phyloP scores from a whole-genome alignment of 2,113 vertebrate species.

The Ceratotherium simum region DNA sequence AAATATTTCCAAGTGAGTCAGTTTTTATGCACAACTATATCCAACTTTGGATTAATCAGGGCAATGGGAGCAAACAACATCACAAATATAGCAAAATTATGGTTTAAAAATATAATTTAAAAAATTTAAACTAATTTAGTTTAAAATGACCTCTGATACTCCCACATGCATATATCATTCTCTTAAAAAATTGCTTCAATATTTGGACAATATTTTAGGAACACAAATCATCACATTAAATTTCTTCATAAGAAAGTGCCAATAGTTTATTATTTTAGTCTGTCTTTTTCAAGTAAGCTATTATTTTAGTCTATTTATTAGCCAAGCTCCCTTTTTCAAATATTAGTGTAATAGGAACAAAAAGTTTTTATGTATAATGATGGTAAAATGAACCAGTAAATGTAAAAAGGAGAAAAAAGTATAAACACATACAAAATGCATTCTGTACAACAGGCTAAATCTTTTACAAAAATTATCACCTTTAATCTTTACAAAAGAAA shows the following conservation, averaged over 20 bases:
- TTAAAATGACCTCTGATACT: conserved; percentile 1
- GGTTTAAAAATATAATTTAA: not conserved
- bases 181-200: conserved; percentile 21
- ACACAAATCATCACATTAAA: not conserved
- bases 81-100: not conserved
- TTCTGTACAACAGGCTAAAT: not conserved
- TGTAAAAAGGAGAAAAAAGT: not conserved
- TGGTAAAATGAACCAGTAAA: not conserved
- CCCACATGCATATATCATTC: not conserved
- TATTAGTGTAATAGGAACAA: not conserved
- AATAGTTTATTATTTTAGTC: not conserved
- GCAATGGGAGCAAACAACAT: not conserved
- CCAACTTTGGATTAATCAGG: not conserved
- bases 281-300: not conserved
- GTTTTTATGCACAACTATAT: not conserved
- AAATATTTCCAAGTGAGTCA: not conserved
- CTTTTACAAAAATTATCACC: not conserved
- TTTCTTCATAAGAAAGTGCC: not conserved
- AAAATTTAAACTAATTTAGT: not conserved
- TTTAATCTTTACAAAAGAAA: not conserved
- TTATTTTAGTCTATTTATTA: not conserved
- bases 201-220: not conserved
- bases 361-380: not conserved
- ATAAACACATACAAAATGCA: not conserved
- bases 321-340: not conserved